A percentile compares a stretch with the other conserved stretches of the same genome.
Conservation (phyloP, 2,888 invertebrate species). For the Plebejus argus region DNA sequence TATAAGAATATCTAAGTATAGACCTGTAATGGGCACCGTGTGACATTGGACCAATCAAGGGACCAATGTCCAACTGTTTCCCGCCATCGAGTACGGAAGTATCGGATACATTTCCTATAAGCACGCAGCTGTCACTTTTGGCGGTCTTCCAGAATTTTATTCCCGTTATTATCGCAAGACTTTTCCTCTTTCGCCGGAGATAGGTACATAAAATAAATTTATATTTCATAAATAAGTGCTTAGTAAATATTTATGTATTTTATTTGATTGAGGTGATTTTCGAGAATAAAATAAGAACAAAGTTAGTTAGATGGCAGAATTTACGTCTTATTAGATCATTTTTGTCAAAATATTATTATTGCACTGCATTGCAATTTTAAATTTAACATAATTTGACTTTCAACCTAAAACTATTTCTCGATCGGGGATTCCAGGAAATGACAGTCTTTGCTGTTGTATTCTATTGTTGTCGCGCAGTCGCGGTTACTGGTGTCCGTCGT, state of each 20-base stretch:
- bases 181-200: background rate
- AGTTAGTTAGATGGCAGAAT: background rate
- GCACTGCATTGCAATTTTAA: too few relatives aligned
- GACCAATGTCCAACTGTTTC: background rate
- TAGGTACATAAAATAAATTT: background rate
- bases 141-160: background rate
- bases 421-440: too few relatives aligned
- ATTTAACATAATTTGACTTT: too few relatives aligned
- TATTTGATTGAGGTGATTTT: background rate
- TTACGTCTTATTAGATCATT: background rate
- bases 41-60: background rate
- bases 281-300: background rate
- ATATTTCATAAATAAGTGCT: background rate
- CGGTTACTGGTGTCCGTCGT: too few relatives aligned
- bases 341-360: too few relatives aligned
- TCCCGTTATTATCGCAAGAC: background rate
- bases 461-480: too few relatives aligned
- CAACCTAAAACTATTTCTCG: too few relatives aligned
- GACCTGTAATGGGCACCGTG: too few relatives aligned
- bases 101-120: background rate
- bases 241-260: background rate
- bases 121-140: constrained; percentile 10
- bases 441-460: too few relatives aligned
- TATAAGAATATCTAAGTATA: too few relatives aligned
- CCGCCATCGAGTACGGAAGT: background rate